A percentile compares a stretch with the other conserved stretches of the same genome.
phyloP scores from a whole-genome alignment of 2,113 vertebrate species.

The Tragelaphus strepsiceros region DNA sequence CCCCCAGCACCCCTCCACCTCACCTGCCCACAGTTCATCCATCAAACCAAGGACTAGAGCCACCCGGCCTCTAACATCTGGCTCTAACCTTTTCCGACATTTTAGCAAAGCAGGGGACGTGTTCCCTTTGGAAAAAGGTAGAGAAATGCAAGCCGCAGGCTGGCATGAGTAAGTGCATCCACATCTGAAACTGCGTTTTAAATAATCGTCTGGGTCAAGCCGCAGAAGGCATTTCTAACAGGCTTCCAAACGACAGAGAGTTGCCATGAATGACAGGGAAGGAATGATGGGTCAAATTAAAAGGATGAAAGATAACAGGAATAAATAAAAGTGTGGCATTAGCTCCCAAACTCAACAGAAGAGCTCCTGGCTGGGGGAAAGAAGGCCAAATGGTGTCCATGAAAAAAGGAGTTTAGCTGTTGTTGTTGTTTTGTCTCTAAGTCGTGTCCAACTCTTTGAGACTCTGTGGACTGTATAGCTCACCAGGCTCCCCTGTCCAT shows the following conservation, averaged over 20 bases:
- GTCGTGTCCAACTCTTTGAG: background rate
- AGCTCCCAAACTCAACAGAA: background rate
- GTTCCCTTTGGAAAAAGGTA: background rate
- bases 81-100: background rate
- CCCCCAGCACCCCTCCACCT: too few relatives aligned
- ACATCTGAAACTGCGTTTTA: background rate
- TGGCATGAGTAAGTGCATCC: accelerated
- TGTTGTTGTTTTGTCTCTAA: background rate
- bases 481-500: background rate
- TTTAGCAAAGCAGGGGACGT: accelerated
- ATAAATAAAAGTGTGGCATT: background rate
- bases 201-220: background rate
- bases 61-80: background rate
- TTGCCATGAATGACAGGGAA: background rate
- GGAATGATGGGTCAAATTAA: background rate
- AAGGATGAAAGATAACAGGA: background rate
- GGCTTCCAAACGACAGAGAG: background rate
- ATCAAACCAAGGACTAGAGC: background rate
- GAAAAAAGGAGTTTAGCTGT: background rate
- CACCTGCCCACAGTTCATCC: background rate
- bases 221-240: background rate
- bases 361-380: background rate
- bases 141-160: background rate
- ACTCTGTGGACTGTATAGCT: background rate
- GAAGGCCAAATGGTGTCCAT: background rate